Evolutionary conservation across 1,140 invertebrate genomes (phyloP).

Genomic region (Diabrotica undecimpunctata): DNA sequence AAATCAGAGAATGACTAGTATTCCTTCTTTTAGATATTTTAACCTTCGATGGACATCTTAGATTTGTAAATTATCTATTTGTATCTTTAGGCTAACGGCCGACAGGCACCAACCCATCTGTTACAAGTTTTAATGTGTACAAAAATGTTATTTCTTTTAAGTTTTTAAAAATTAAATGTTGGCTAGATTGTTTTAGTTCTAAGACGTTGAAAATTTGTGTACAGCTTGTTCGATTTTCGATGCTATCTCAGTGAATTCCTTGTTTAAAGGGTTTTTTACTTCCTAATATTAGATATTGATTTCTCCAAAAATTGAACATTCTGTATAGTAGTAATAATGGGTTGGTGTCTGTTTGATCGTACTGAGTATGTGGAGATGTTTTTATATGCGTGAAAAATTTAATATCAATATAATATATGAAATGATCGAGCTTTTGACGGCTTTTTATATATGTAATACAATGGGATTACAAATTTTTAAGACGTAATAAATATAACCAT

Average conservation of each 20-base stretch:
- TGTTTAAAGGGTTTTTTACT: neutral
- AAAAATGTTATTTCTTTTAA: conserved; percentile 27
- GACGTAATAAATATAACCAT: conserved; percentile 47
- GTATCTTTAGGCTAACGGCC: conserved; percentile 37
- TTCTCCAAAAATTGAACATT: neutral
- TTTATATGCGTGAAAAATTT: conserved; percentile 46
- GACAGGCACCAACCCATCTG: neutral
- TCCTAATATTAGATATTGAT: neutral
- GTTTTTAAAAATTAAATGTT: conserved; percentile 7
- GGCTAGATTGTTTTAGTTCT: conserved; percentile 11
- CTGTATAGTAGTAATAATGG: neutral
- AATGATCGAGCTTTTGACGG: conserved; percentile 49
- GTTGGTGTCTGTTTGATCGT: conserved; percentile 13
- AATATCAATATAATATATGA: conserved; percentile 48
- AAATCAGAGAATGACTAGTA: too few species aligned
- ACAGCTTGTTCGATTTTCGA: neutral
- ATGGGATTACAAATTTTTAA: conserved; percentile 47
- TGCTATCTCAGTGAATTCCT: too few species aligned
- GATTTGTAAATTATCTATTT: conserved; percentile 44
- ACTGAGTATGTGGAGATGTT: conserved; percentile 42
- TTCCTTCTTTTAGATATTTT: neutral
- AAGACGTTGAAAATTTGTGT: conserved; percentile 9
- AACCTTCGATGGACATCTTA: conserved; percentile 2
- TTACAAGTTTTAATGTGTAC: conserved; percentile 25
- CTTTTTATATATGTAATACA: conserved; percentile 49